Conservation (phyloP, 23 tunicate species). For the Diplosoma virens region DNA sequence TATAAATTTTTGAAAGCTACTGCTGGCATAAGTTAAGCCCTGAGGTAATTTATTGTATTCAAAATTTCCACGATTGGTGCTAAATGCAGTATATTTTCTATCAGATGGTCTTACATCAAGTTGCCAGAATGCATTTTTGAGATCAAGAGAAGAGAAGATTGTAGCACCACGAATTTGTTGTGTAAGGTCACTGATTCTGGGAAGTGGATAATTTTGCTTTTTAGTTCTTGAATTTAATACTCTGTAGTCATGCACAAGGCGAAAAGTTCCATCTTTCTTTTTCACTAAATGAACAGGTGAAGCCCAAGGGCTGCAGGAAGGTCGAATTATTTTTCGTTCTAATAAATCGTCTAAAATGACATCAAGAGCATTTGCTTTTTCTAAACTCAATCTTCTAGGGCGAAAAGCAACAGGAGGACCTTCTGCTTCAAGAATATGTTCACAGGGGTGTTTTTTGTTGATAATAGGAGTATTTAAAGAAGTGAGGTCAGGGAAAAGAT, state of each 20-base stretch:
- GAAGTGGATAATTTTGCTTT: constrained; percentile 4
- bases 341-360: background rate
- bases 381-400: background rate
- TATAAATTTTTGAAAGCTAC: constrained; percentile 14
- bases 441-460: background rate
- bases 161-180: constrained; percentile 8
- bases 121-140: constrained; percentile 4
- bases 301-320: constrained; percentile 19
- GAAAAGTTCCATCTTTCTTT: background rate
- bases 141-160: constrained; percentile 13
- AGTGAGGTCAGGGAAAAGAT: constrained; percentile 3
- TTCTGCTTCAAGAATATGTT: constrained; percentile 15
- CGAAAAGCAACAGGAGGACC: constrained; percentile 12
- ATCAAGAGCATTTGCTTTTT: background rate
- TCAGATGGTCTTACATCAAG: background rate
- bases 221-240: background rate
- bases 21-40: constrained; percentile 13
- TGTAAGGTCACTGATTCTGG: constrained; percentile 2
- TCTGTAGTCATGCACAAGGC: constrained; percentile 5
- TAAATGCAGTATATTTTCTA: constrained; percentile 3
- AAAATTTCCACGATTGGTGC: constrained; percentile 13
- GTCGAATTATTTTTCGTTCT: background rate
- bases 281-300: constrained; percentile 15
- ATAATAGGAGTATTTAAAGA: background rate
- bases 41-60: constrained; percentile 13